Evolutionary conservation across 2,797 vertebrate species (phyloP), one percentile per base, ranked within the genome.

Genomic region (Carapus acus): DNA sequence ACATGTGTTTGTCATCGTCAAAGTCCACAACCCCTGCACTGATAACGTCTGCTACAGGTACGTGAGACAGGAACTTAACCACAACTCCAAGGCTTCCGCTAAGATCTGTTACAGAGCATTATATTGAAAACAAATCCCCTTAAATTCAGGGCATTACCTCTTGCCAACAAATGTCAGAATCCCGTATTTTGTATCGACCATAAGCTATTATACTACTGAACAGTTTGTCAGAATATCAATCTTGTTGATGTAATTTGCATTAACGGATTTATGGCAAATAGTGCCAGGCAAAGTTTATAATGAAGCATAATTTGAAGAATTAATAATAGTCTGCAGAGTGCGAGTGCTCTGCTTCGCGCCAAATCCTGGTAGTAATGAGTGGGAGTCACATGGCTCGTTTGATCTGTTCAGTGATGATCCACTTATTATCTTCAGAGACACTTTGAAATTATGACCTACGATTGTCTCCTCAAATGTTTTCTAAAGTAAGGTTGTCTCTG

Each of bases 1-100:
- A 60, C 96, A 98, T 58, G 94, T 98, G 53, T 98, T 98, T 80
- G 93, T 98, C 83, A 96, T 97, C 59, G 94, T 98, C 83, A 93
- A 90, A 85, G 96, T 93, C 64, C 94, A 98, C 80, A 95, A 89
- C 80, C 94, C 96, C 12, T 96, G 96, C 83, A 94, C 92, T 19
- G 95, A 97, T 65, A 96, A 89, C 29, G 93, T 98, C 70, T 98
- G 94, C 72, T 98, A 98, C 76, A 98, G 96, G 96, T 96, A 85
- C 90, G 86, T 65, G 52, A 39, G 44, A 27, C 24, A 27, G 43
- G 24, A 49, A 63, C 2, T 45, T 37, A 18, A 29, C 43, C 54
- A 22, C 2, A 33, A 27, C 45, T 62, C 49, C 55, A 29, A 59
- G 51, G 52, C 49, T 31, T 31, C 43, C 34, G 42, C 39, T 36